Conservation (phyloP, 2,888 invertebrate genomes). For the Hydrotaea cyrtoneurina region DNA sequence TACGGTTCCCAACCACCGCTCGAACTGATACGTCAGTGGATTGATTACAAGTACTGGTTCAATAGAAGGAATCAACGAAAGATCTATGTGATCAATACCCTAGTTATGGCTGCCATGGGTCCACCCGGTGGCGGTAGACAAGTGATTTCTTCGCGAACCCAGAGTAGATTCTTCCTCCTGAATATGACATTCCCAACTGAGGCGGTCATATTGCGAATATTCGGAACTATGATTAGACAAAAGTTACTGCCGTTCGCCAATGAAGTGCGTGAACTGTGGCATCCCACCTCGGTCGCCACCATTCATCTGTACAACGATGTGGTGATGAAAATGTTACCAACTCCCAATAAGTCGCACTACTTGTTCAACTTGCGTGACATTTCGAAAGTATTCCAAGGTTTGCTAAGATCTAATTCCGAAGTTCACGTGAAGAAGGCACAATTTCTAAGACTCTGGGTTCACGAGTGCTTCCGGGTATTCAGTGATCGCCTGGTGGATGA, state of each 20-base stretch:
- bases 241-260: constrained; percentile 89
- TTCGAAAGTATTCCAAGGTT: constrained; percentile 91
- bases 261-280: constrained; percentile 87
- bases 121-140: constrained; percentile 94
- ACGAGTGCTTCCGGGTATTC: constrained; percentile 92
- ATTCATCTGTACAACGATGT: constrained; percentile 90
- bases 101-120: constrained; percentile 90
- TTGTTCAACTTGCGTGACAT: constrained; percentile 94
- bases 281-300: constrained; percentile 87
- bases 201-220: constrained; percentile 89
- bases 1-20: constrained; percentile 95
- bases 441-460: constrained; percentile 91
- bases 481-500: constrained; percentile 91
- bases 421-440: constrained; percentile 87
- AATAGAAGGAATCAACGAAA: constrained; percentile 89
- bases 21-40: constrained; percentile 91
- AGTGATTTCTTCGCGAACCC: constrained; percentile 88
- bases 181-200: constrained; percentile 92
- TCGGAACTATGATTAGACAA: constrained; percentile 91
- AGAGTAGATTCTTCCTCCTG: constrained; percentile 88
- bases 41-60: constrained; percentile 95
- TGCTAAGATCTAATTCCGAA: constrained; percentile 89
- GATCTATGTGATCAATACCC: constrained; percentile 89
- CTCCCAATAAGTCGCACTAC: constrained; percentile 94
- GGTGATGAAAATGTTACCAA: constrained; percentile 88